A percentile compares a stretch with the other conserved stretches of the same genome.
phyloP scores from a whole-genome alignment of 2,888 invertebrate species.

The Chrysotoxum bicinctum region DNA sequence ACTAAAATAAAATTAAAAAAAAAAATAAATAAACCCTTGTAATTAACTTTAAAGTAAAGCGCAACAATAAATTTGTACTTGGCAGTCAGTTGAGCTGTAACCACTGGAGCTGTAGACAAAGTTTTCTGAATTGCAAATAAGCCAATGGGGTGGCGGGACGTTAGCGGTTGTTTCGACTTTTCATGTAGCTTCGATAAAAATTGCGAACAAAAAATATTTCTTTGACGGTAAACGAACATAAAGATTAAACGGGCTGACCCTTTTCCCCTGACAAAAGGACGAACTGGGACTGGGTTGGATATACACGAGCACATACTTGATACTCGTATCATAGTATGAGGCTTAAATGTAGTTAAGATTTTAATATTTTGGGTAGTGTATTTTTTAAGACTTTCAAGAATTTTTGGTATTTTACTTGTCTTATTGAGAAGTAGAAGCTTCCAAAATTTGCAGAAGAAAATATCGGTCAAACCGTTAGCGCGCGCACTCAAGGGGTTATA shows the following conservation, averaged over 20 bases:
- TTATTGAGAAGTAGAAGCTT: no score
- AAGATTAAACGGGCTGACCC: not conserved
- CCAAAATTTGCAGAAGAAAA: no score
- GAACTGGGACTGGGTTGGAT: no score
- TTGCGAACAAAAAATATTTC: not conserved
- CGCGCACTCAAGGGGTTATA: no score
- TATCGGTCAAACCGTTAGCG: no score
- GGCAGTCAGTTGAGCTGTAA: conserved; percentile 1
- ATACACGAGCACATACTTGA: no score
- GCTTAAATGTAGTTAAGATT: no score
- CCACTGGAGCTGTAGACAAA: not conserved
- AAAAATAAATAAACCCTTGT: conserved; percentile 34
- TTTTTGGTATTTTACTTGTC: no score
- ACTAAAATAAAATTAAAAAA: not conserved
- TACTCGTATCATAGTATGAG: no score
- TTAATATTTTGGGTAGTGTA: no score
- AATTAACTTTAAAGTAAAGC: conserved; percentile 72
- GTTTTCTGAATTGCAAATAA: conserved; percentile 18
- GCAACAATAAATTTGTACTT: conserved; percentile 67
- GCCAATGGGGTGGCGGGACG: not conserved
- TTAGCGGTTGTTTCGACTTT: not conserved
- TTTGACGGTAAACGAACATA: not conserved
- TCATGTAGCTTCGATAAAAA: not conserved
- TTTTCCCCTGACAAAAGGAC: not conserved
- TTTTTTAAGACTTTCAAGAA: no score